These are phyloP conservation scores for Tachyglossus aculeatus DNA, from an alignment of 2,797 vertebrate genomes.

Conservation along the genomic window DNA sequence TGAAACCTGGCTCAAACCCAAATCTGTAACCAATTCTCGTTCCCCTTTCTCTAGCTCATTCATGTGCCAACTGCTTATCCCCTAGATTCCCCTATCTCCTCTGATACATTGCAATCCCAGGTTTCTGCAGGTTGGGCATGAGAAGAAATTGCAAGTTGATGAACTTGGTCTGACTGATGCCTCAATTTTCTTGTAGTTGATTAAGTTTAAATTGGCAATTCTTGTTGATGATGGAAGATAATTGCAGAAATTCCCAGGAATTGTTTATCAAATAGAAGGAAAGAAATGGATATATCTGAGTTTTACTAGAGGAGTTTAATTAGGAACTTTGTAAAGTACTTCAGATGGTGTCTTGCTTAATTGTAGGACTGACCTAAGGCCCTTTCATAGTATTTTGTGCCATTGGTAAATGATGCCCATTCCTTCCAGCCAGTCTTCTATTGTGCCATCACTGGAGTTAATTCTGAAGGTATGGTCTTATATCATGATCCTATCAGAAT, in stretches of 20 bases:
- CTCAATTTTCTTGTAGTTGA: conserved; percentile 54
- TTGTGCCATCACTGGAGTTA: no score
- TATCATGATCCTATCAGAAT: no score
- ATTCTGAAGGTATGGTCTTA: no score
- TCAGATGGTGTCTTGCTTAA: conserved; percentile 40
- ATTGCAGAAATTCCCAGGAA: conserved; percentile 63
- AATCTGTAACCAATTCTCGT: background rate
- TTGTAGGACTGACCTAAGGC: background rate
- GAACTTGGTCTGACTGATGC: conserved; percentile 49
- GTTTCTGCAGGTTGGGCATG: conserved; percentile 20
- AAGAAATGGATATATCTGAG: conserved; percentile 44
- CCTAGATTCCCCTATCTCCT: background rate
- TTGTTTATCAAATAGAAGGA: conserved; percentile 50
- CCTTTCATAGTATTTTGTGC: background rate
- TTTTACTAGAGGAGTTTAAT: conserved; percentile 57
- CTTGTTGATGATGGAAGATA: conserved; percentile 66
- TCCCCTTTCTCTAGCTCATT: no score
- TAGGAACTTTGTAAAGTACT: conserved; percentile 49
- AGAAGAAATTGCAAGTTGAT: conserved; percentile 19
- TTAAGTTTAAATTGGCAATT: conserved; percentile 69
- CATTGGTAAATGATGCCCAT: background rate
- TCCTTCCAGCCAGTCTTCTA: background rate
- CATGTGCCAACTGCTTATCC: background rate
- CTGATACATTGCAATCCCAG: background rate
- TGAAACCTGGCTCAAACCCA: background rate